A percentile compares a stretch with the other conserved stretches of the same genome.
phyloP scores from a whole-genome alignment of 2,888 invertebrate genomes.

The Tetranychus piercei region DNA sequence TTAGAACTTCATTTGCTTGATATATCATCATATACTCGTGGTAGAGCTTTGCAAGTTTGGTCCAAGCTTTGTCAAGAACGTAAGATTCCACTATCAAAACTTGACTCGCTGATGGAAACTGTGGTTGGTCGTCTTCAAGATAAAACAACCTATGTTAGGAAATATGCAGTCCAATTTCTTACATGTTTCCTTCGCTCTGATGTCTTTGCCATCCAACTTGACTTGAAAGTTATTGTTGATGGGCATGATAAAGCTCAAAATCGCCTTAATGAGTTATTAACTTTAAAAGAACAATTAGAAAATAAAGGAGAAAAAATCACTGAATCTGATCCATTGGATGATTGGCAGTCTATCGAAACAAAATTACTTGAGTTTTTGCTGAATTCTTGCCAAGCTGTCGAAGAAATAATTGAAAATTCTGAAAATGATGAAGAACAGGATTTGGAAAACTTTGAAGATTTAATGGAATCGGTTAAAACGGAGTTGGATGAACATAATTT shows the following conservation, averaged over 20 bases:
- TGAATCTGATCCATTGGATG: conserved; percentile 4
- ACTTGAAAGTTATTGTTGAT: conserved; percentile 40
- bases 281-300: conserved; percentile 19
- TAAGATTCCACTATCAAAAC: conserved; percentile 54
- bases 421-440: background rate
- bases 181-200: conserved; percentile 63
- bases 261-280: conserved; percentile 43
- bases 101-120: conserved; percentile 47
- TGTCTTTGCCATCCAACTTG: conserved; percentile 52
- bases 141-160: conserved; percentile 63
- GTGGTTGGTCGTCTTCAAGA: conserved; percentile 53
- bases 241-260: conserved; percentile 44
- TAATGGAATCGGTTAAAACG: background rate
- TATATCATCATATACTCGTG: conserved; percentile 60
- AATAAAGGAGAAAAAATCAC: conserved; percentile 15
- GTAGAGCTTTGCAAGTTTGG: conserved; percentile 58
- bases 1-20: conserved; percentile 67
- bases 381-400: background rate
- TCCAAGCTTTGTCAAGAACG: conserved; percentile 54
- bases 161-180: conserved; percentile 57
- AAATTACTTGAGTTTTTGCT: conserved; percentile 13
- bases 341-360: conserved; percentile 13
- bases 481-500: background rate
- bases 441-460: background rate
- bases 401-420: background rate